Percentiles rank a stretch among this genome's conserved stretches.
Conservation (phyloP, 2,113 vertebrate genomes). For the Ginglymostoma cirratum region DNA sequence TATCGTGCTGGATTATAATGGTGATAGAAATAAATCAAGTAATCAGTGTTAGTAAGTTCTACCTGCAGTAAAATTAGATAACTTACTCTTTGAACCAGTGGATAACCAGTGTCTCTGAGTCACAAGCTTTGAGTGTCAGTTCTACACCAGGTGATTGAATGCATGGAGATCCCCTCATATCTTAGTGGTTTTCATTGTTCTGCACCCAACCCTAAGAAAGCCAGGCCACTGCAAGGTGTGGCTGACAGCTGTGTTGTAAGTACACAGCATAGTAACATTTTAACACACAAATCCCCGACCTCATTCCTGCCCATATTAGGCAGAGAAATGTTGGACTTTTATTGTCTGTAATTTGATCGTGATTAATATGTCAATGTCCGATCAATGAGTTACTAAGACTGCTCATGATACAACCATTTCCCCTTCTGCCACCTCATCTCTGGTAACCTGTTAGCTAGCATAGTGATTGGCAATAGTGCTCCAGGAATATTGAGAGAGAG, state of each 20-base stretch:
- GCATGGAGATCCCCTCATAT: not conserved
- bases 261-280: not conserved
- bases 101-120: too few species aligned
- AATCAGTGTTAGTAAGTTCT: not conserved
- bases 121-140: too few species aligned
- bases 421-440: not conserved
- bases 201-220: not conserved
- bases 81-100: not conserved
- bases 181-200: not conserved
- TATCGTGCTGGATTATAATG: too few species aligned
- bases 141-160: too few species aligned
- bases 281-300: not conserved
- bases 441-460: not conserved
- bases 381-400: not conserved
- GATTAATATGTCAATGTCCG: not conserved
- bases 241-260: not conserved
- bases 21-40: too few species aligned
- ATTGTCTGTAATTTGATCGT: not conserved
- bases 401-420: not conserved
- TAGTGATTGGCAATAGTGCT: not conserved
- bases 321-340: not conserved
- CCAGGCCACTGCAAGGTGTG: not conserved
- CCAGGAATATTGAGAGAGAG: too few species aligned
- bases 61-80: not conserved
- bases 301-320: not conserved